Base-by-base conservation (phyloP, 2,113 vertebrate genomes). In the Dromas ardeola region DNA sequence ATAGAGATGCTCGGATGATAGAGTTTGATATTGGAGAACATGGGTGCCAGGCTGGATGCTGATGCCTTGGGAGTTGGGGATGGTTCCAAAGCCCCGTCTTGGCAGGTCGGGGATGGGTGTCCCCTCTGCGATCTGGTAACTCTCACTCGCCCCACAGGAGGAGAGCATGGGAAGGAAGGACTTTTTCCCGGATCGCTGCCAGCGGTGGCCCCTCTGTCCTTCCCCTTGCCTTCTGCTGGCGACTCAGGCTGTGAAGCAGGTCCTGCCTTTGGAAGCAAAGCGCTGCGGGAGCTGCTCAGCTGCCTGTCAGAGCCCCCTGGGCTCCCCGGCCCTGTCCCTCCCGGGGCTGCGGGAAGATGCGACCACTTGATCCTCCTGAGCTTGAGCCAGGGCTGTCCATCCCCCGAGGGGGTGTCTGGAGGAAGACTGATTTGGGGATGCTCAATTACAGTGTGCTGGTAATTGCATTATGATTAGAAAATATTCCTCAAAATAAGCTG, bases 141-240 rank as follows among this genome's bases (percentile, higher is more conserved):
- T 30, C 72, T 16, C 32, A 12, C 30, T 21, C 4, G 0, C 12
- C 38, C 23, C 2, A 0, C 2, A 1, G 34, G 22, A 59, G 40
- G 15, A 52, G 11, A 23, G 65, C 70, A 6, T 2, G 14, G 67
- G 43, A 56, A 58, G 56, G 56, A 76, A 43, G 77, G 58, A 6
- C 17, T 26, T 38, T 0, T 38, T 0, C 26, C 23, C 5, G 0
- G 10, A 6, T 9, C 0, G 2, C 29, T 29, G 69, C 40, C 23
- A 14, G 49, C 55, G 43, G 40, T 17, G 50, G 67, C 76, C 66
- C 12, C 53, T 55, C 47, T 76, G 47, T 25, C 49, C 36, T 38
- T 69, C 45, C 30, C 15, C 27, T 40, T 2, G 2, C 47, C 11
- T 62, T 55, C 55, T 1, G 4, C 65, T 11, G 67, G 34, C 2